phyloP scores from a whole-genome alignment of 1,140 invertebrate genomes.

The Sarcophaga bullata region DNA sequence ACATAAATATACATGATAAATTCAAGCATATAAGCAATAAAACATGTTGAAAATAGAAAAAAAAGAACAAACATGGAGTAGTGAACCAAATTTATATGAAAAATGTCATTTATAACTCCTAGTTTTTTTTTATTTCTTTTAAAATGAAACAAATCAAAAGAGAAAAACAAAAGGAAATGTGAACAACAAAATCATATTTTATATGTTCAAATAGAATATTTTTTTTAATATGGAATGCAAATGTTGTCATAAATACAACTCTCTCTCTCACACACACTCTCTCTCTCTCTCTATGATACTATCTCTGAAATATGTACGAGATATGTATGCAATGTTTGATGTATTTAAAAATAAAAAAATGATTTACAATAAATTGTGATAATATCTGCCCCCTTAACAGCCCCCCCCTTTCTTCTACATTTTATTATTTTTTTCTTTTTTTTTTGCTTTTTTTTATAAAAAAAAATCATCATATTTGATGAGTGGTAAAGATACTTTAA shows the following conservation, averaged over 20 bases:
- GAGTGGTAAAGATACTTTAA: too few species aligned
- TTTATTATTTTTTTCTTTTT: not conserved
- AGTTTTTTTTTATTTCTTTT: too few species aligned
- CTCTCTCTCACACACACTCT: too few species aligned
- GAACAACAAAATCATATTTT: conserved; percentile 1
- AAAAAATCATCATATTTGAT: too few species aligned
- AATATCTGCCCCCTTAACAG: not conserved
- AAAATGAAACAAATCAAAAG: too few species aligned
- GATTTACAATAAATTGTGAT: conserved; percentile 16
- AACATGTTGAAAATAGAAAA: not conserved
- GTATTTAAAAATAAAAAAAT: not conserved
- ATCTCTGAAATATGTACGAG: not conserved
- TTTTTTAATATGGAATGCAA: conserved; percentile 19
- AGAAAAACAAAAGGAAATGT: too few species aligned
- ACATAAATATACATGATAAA: not conserved
- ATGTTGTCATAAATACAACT: conserved; percentile 11
- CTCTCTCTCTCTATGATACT: too few species aligned
- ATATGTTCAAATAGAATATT: not conserved
- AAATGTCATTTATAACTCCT: too few species aligned
- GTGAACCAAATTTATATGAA: too few species aligned
- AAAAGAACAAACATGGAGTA: not conserved
- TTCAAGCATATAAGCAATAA: not conserved
- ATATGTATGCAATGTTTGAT: not conserved
- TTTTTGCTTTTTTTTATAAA: too few species aligned
- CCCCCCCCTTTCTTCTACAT: not conserved